Conservation (phyloP, 2,888 invertebrate species). For the Eupithecia pulchellata region DNA sequence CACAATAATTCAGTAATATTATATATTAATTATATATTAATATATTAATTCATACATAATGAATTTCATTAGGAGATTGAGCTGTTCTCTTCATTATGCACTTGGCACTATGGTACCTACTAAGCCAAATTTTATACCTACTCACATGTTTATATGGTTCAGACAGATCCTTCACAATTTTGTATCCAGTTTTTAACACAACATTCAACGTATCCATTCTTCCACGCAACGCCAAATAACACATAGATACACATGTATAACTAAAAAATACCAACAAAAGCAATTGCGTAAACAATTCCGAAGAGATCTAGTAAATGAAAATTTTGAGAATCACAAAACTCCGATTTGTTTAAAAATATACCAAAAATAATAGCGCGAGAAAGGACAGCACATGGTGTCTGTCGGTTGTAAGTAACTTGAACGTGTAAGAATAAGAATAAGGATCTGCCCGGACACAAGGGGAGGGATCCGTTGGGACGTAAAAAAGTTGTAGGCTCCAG, state of each 20-base stretch:
- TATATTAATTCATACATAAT: too few relatives aligned
- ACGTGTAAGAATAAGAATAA: conserved; percentile 76
- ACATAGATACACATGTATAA: neutral
- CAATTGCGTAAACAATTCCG: neutral
- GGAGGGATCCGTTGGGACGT: conserved; percentile 78
- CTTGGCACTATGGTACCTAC: too few relatives aligned
- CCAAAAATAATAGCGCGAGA: too few relatives aligned
- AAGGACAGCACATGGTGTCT: conserved; percentile 68
- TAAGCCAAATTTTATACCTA: conserved; percentile 35
- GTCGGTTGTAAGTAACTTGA: conserved; percentile 47
- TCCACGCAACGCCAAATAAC: conserved; percentile 24
- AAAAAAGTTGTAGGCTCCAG: conserved; percentile 80
- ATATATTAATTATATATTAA: too few relatives aligned
- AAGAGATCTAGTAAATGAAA: neutral
- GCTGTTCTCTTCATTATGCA: neutral
- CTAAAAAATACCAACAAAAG: neutral
- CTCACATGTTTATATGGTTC: conserved; percentile 76
- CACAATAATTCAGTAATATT: too few relatives aligned
- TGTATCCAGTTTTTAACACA: conserved; percentile 78
- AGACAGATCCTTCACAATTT: conserved; percentile 77
- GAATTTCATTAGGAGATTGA: neutral
- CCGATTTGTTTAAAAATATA: conserved; percentile 31
- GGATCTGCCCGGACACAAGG: conserved; percentile 71
- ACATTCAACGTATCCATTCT: conserved; percentile 76
- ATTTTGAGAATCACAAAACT: neutral